phyloP scores from a whole-genome alignment of 2,113 vertebrate genomes.

The Crotophaga sulcirostris region DNA sequence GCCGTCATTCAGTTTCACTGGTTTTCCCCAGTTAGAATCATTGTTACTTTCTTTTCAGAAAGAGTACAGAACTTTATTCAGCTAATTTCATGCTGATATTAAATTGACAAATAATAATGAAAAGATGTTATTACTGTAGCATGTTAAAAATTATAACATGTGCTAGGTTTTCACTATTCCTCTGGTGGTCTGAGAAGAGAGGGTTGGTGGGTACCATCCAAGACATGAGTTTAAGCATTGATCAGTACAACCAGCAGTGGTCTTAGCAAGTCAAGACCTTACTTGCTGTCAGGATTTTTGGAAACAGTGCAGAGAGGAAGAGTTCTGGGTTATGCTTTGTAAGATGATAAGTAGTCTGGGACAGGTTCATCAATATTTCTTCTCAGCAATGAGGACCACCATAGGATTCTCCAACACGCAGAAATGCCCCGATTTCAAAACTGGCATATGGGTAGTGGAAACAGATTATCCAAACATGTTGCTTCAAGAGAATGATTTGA shows the following conservation, averaged over 20 bases:
- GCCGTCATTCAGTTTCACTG: neutral
- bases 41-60: neutral
- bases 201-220: neutral
- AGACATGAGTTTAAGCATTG: neutral
- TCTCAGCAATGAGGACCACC: neutral
- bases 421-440: neutral
- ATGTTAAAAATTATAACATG: neutral
- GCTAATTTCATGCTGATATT: neutral
- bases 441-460: neutral
- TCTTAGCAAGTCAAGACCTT: neutral
- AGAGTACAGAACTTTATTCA: neutral
- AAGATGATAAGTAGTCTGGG: neutral
- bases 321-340: neutral
- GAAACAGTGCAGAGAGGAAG: neutral
- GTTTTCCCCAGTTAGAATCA: neutral
- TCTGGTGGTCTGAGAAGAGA: neutral
- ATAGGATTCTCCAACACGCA: neutral
- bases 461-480: neutral
- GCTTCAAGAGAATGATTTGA: accelerated
- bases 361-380: neutral
- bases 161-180: neutral
- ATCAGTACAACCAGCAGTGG: neutral
- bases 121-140: neutral
- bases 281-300: neutral
- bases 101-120: neutral